A percentile compares a stretch with the other conserved stretches of the same genome.
Evolutionary conservation across 2,888 invertebrate species (phyloP).

Genomic region (Tribolium freemani): DNA sequence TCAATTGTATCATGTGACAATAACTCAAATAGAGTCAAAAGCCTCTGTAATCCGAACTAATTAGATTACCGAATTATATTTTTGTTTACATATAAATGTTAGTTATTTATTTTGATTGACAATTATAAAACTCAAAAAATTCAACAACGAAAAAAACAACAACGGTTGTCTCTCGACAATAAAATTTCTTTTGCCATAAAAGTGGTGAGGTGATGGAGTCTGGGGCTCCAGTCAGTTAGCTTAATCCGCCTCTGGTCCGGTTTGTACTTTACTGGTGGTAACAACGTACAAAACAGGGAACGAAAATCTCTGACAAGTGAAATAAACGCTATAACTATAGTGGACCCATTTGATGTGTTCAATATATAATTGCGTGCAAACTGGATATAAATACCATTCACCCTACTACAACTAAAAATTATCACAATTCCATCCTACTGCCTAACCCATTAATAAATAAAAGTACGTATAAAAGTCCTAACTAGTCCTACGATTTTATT

Average conservation of each 20-base stretch:
- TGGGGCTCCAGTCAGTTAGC: no score
- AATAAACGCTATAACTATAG: conserved; percentile 29
- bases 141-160: no score
- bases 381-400: conserved; percentile 45
- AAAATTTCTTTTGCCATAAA: no score
- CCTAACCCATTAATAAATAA: conserved; percentile 40
- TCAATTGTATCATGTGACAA: no score
- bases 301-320: conserved; percentile 11
- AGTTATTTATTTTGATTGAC: no score
- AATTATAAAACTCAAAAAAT: no score
- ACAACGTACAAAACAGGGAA: conserved; percentile 25
- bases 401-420: conserved; percentile 44
- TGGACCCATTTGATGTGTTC: conserved; percentile 42
- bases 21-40: no score
- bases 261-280: conserved; percentile 40
- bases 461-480: conserved; percentile 44
- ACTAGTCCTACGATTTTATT: conserved; percentile 34
- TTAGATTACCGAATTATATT: no score
- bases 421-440: conserved; percentile 46
- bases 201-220: no score
- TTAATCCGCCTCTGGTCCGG: background rate
- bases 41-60: no score
- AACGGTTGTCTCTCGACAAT: no score
- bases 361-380: conserved; percentile 42
- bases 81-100: no score